phyloP scores from a whole-genome alignment of 1,140 invertebrate species.

The Pseudomyrmex concolor region DNA sequence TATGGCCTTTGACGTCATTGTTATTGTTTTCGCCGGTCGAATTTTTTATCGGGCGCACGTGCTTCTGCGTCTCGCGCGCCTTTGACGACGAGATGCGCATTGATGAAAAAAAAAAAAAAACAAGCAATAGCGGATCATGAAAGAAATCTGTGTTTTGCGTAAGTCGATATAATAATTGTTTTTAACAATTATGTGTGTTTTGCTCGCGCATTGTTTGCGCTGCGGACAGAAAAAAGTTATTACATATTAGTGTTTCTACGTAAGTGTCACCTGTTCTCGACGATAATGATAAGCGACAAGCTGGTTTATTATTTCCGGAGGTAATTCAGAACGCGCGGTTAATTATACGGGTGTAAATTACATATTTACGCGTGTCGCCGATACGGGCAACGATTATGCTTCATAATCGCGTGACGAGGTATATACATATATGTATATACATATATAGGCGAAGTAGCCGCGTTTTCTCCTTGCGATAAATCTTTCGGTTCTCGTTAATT shows the following conservation, averaged over 20 bases:
- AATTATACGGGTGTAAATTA: slow-evolving; percentile 10
- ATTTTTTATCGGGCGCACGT: slow-evolving; percentile 12
- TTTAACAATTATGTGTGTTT: no score
- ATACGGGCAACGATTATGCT: slow-evolving; percentile 11
- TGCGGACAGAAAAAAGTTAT: no score
- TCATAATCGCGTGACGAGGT: not conserved
- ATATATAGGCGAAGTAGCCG: not conserved
- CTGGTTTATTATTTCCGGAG: not conserved
- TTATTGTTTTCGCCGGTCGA: slow-evolving; percentile 31
- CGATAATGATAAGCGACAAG: not conserved
- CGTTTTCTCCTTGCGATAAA: slow-evolving; percentile 21
- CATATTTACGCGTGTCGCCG: slow-evolving; percentile 12
- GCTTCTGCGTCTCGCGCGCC: not conserved
- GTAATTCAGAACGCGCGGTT: slow-evolving; percentile 6
- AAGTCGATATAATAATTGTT: slow-evolving; percentile 1
- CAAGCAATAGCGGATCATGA: slow-evolving; percentile 16
- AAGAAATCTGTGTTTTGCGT: slow-evolving; percentile 22
- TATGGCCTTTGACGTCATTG: slow-evolving; percentile 12
- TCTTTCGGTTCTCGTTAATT: slow-evolving; percentile 52
- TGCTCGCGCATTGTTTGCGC: no score
- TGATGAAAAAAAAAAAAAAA: not conserved
- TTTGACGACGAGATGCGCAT: no score
- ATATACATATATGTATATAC: no score
- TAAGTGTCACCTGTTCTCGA: not conserved
- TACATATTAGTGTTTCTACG: no score